Evolutionary conservation across 2,888 invertebrate genomes (phyloP), one percentile per base, ranked within the genome.

Genomic region (Macrophya annulata): DNA sequence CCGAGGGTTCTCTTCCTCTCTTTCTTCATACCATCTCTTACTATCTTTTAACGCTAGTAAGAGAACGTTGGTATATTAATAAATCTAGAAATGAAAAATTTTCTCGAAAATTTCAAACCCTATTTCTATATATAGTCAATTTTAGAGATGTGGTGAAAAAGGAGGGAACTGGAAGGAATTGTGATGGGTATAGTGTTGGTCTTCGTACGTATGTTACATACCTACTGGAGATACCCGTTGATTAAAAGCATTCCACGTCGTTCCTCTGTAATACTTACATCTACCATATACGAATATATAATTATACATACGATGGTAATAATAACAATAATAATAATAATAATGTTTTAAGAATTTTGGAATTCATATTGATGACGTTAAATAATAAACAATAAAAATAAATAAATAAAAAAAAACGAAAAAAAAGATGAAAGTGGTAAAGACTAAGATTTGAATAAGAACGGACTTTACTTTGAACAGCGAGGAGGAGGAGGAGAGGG

Each of bases 181-280:
- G 48, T 48, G 48, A 12, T 12, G 17, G 65, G 8, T 12, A 71
- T 71, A 15, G n/a, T 40, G 15, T n/a, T n/a, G n/a, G n/a, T n/a
- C n/a, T n/a, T n/a, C n/a, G n/a, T n/a, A n/a, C n/a, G n/a, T n/a
- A n/a, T n/a, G n/a, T n/a, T n/a, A n/a, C n/a, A n/a, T 17, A 17
- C 31, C 1, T 1, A 3, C 6, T 17, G 37, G 17, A 40, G 71
- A 37, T 40, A 5, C 71, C 6, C 17, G 71, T 71, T 40, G 71
- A 71, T 71, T 40, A 71, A 71, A 71, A 71, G n/a, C 40, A 40
- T 71, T n/a, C n/a, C 71, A 9, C 25, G 25, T 4, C 71, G n/a
- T 9, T n/a, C 12, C 25, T 25, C 25, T 62, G 21, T 25, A 10
- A 21, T 25, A 59, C 6, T 31, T 15, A 55, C 21, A 9, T 9